Base-by-base conservation (phyloP, 2,797 vertebrate genomes). In the Neoniphon sammara region DNA sequence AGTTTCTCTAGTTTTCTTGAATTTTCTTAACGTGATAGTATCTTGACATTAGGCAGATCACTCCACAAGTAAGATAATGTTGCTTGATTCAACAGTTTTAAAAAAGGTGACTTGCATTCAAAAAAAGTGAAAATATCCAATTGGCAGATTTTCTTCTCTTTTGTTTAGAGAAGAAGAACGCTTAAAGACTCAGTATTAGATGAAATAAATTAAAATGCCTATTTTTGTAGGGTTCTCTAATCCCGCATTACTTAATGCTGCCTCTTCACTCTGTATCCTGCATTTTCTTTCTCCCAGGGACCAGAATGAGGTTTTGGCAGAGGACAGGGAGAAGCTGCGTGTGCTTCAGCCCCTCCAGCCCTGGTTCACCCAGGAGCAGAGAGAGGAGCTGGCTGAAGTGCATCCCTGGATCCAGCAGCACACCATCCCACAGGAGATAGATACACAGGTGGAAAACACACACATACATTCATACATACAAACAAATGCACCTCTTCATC, bases 321-420 rank as follows among this genome's bases (percentile, higher is more conserved):
- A 95, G 73, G 97, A 97, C 87, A 85, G 93, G 65, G 94, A 94
- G 77, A 96, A 95, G 79, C 93, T 98, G 46, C 80, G 77, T 1
- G 87, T 90, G 20, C 91, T 96, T 92, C 91, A 85, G 39, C 89
- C 84, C 44, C 93, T 83, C 58, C 96, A 98, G 92, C 97, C 97
- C 1, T 93, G 91, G 90, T 96, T 98, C 87, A 96, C 85, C 0
- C 90, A 88, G 0, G 88, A 93, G 31, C 97, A 98, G 82, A 95
- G 89, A 85, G 80, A 94, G 80, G 97, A 97, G 91, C 94, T 97
- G 46, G 93, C 93, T 0, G 86, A 93, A 34, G 94, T 96, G 54
- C 95, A 95, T 54, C 82, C 95, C 0, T 97, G 96, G 96, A 93
- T 96, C 69, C 88, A 85, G n/a, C 93, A 91, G 65, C 94, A 85